phyloP scores from a whole-genome alignment of 2,888 invertebrate species.

The Malthinus flaveolus region DNA sequence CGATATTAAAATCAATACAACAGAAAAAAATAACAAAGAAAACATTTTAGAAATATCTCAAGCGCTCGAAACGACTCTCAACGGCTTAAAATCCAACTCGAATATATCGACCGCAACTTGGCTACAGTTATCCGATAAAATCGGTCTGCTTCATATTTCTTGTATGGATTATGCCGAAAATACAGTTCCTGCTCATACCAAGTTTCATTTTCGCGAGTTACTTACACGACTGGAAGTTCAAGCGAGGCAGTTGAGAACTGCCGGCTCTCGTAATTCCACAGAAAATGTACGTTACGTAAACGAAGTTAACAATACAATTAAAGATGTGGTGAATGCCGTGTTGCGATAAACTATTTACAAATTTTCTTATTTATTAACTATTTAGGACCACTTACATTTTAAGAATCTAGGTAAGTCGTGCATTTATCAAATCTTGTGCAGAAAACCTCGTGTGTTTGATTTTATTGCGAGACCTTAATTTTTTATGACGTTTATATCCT shows the following conservation, averaged over 20 bases:
- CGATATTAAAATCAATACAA: slow-evolving; percentile 54
- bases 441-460: slow-evolving; percentile 15
- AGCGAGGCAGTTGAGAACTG: slow-evolving; percentile 68
- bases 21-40: slow-evolving; percentile 55
- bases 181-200: slow-evolving; percentile 79
- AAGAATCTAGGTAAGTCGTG: slow-evolving; percentile 44
- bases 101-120: slow-evolving; percentile 69
- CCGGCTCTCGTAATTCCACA: slow-evolving; percentile 69
- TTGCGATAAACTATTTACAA: slow-evolving; percentile 44
- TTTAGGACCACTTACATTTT: slow-evolving; percentile 38
- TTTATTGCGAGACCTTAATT: slow-evolving; percentile 22
- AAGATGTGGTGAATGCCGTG: slow-evolving; percentile 75
- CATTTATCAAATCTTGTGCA: slow-evolving; percentile 42
- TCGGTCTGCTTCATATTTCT: slow-evolving; percentile 78
- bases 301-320: slow-evolving; percentile 73
- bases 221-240: slow-evolving; percentile 71
- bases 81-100: slow-evolving; percentile 61
- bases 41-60: slow-evolving; percentile 69
- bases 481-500: background rate
- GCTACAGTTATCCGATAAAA: slow-evolving; percentile 78
- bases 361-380: slow-evolving; percentile 30
- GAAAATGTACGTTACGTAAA: slow-evolving; percentile 69
- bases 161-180: slow-evolving; percentile 84
- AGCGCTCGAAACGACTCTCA: slow-evolving; percentile 66
- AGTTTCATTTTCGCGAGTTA: slow-evolving; percentile 83